Percentiles rank a stretch among this genome's conserved stretches.
These are phyloP conservation scores for Scaptomyza flava DNA, from an alignment of 2,888 invertebrate species.

Conservation along the genomic window DNA sequence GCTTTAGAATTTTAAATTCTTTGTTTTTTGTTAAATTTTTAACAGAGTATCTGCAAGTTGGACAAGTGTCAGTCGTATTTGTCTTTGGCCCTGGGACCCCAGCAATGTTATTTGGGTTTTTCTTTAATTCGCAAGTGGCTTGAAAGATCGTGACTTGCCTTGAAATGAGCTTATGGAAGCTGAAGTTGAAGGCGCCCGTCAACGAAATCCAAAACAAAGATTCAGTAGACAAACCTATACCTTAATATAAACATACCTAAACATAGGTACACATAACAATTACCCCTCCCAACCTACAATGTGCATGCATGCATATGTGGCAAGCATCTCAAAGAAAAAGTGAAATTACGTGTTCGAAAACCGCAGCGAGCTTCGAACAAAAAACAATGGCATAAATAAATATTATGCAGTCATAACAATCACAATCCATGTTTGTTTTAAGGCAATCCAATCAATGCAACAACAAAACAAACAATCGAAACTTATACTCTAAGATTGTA, in stretches of 20 bases:
- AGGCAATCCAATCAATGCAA: slow-evolving; percentile 24
- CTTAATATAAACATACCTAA: not conserved
- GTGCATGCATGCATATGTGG: not conserved
- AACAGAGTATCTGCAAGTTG: not conserved
- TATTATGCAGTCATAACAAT: slow-evolving; percentile 23
- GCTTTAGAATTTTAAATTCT: not conserved
- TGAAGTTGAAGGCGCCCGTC: slow-evolving; percentile 37
- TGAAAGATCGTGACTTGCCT: slow-evolving; percentile 72
- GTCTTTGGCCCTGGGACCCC: slow-evolving; percentile 41
- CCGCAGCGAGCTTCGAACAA: slow-evolving; percentile 5
- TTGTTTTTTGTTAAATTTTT: not conserved
- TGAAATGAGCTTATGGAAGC: slow-evolving; percentile 54
- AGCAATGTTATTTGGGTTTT: slow-evolving; percentile 47
- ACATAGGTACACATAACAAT: too few species aligned
- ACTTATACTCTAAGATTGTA: not conserved
- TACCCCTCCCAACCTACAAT: not conserved
- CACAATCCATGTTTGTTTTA: slow-evolving; percentile 3
- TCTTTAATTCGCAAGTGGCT: slow-evolving; percentile 71
- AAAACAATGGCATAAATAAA: not conserved
- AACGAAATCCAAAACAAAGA: not conserved
- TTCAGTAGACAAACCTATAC: not conserved
- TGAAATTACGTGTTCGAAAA: slow-evolving; percentile 36
- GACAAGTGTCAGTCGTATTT: not conserved
- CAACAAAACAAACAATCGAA: slow-evolving; percentile 6
- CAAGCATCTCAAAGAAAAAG: slow-evolving; percentile 30